Evolutionary conservation across 2,888 invertebrate species (phyloP), one percentile per base, ranked within the genome.

Genomic region (Drepana falcataria): DNA sequence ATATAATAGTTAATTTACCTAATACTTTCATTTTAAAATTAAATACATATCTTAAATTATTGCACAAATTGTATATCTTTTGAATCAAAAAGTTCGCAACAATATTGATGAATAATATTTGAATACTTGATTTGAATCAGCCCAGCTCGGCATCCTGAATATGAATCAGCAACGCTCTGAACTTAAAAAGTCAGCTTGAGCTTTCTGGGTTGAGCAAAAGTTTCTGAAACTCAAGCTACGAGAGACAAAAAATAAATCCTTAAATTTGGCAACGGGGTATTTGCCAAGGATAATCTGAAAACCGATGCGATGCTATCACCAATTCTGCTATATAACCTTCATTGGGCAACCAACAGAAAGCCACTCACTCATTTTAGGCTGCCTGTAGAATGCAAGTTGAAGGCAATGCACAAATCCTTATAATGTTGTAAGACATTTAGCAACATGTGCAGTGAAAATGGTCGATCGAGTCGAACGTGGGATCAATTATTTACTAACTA

Each of bases 401-500:
- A 71, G 65, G 61, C 64, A 66, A 63, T 70, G 70, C 68, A 69
- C 66, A 64, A 63, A 72, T 75, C 67, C 66, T 56, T 34, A 63
- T 49, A 48, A 53, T 51, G 61, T 68, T 61, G 48, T 55, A 49
- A 60, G 44, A 9, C 44, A 49, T 80, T 78, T 59, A 72, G 67
- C 66, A 75, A 83, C 61, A 55, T 54, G 55, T 53, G 56, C 67
- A 71, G 64, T 71, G 75, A 74, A 81, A 84, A 77, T 77, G 62
- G 55, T 64, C 70, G 69, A 75, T 75, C 70, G 81, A 82, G 69
- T 79, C 81, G 85, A 87, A 85, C 88, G 88, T 88, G 87, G 82
- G 87, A 89, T 83, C 78, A 82, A 86, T 85, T 81, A 85, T 82
- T 80, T 71, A 81, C 67, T 68, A 75, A 81, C 67, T 79, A 37